Percentiles rank a stretch among this genome's conserved stretches.
These are phyloP conservation scores for Drosophila carrolli DNA, from an alignment of 1,140 invertebrate species.

Conservation along the genomic window DNA sequence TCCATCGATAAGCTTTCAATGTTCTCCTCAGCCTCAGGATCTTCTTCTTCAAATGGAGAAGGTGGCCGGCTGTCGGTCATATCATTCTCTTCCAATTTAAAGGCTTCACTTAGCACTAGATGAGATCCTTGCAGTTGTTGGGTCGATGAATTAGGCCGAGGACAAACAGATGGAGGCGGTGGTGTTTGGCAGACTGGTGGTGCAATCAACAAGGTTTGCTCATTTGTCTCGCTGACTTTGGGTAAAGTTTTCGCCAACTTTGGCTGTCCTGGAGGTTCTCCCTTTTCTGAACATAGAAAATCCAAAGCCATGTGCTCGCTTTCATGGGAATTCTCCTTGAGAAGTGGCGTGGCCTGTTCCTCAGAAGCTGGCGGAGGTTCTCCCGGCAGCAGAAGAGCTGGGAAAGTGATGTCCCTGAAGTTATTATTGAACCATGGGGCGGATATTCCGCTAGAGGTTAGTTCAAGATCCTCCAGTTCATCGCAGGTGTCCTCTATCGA, in stretches of 20 bases:
- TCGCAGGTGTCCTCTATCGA: slow-evolving; percentile 81
- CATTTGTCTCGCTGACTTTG: slow-evolving; percentile 16
- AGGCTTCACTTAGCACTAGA: slow-evolving; percentile 43
- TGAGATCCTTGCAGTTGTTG: slow-evolving; percentile 62
- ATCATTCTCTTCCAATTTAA: slow-evolving; percentile 59
- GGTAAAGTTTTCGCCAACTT: slow-evolving; percentile 28
- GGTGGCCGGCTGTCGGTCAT: slow-evolving; percentile 16
- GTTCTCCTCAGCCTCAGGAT: slow-evolving; percentile 25
- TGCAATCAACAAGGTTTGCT: slow-evolving; percentile 30
- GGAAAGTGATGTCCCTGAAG: slow-evolving; percentile 72
- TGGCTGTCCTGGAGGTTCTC: not conserved
- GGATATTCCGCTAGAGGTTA: slow-evolving; percentile 69
- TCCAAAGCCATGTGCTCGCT: slow-evolving; percentile 45
- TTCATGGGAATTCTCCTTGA: slow-evolving; percentile 11
- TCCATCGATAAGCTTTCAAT: slow-evolving; percentile 37
- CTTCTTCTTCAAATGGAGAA: slow-evolving; percentile 38
- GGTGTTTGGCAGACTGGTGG: slow-evolving; percentile 33
- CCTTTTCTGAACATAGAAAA: slow-evolving; percentile 30
- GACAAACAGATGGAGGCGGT: slow-evolving; percentile 2
- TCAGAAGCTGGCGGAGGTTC: slow-evolving; percentile 48
- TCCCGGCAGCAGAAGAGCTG: slow-evolving; percentile 52
- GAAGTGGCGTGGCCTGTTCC: slow-evolving; percentile 10
- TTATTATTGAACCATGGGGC: slow-evolving; percentile 79
- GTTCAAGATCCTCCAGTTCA: slow-evolving; percentile 72
- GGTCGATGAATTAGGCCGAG: slow-evolving; percentile 31